These are phyloP conservation scores for Acanthoscelides obtectus DNA, from an alignment of 2,888 invertebrate species.

Conservation along the genomic window DNA sequence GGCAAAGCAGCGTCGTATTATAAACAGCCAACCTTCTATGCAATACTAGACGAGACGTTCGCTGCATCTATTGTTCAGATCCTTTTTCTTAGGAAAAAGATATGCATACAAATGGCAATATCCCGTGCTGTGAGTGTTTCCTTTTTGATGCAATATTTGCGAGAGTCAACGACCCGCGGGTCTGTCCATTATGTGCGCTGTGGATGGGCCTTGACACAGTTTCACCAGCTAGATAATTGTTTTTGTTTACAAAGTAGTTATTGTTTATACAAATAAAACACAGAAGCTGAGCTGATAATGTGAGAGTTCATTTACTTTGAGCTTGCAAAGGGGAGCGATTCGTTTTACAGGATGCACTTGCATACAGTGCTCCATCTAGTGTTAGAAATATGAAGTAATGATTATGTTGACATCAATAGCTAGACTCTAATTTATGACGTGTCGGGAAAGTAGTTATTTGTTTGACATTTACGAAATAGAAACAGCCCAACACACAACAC, in stretches of 20 bases:
- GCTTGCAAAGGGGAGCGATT: too few relatives aligned
- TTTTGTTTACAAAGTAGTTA: conserved; percentile 15
- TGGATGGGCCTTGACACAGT: conserved; percentile 17
- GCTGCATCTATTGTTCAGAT: neutral
- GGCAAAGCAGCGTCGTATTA: neutral
- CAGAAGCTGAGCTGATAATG: neutral
- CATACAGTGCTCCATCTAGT: too few relatives aligned
- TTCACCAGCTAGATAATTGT: conserved; percentile 14
- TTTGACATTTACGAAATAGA: too few relatives aligned
- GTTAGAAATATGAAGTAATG: too few relatives aligned
- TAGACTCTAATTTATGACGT: too few relatives aligned
- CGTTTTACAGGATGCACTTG: too few relatives aligned
- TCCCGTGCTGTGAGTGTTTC: conserved; percentile 13
- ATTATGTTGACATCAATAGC: too few relatives aligned
- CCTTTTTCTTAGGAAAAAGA: neutral
- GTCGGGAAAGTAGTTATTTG: too few relatives aligned
- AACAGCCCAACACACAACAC: too few relatives aligned
- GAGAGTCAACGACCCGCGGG: conserved; percentile 13
- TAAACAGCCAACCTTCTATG: neutral
- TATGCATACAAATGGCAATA: conserved; percentile 9
- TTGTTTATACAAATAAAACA: conserved; percentile 5
- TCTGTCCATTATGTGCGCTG: conserved; percentile 15
- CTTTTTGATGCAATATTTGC: conserved; percentile 12
- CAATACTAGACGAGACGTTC: neutral
- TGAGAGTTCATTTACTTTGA: neutral